Evolutionary conservation across 1,140 invertebrate species (phyloP).

Genomic region (Sycophaga agraensis): DNA sequence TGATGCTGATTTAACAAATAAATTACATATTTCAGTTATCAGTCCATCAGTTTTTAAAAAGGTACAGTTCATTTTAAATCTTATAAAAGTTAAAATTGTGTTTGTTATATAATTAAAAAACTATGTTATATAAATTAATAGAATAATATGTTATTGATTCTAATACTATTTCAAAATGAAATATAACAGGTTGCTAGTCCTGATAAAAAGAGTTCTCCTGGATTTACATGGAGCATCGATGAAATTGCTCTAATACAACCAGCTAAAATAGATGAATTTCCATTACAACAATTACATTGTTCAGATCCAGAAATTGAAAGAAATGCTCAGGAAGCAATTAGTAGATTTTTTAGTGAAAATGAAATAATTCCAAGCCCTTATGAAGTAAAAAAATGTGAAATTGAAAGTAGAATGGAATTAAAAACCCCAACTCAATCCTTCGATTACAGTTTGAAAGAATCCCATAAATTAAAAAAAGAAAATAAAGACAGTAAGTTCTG

Average conservation of each 20-base stretch:
- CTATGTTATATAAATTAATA: no score
- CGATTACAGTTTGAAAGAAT: constrained; percentile 24
- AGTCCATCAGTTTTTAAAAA: constrained; percentile 52
- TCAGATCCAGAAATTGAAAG: constrained; percentile 58
- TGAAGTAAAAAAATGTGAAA: constrained; percentile 35
- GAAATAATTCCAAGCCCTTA: constrained; percentile 60
- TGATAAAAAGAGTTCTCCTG: constrained; percentile 45
- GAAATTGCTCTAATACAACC: constrained; percentile 59
- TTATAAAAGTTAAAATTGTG: no score
- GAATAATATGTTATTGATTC: no score
- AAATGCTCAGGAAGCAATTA: constrained; percentile 59
- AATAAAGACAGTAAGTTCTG: constrained; percentile 43
- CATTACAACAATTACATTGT: constrained; percentile 54
- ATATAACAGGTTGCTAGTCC: constrained; percentile 33
- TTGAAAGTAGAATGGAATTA: constrained; percentile 27
- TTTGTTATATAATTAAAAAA: no score
- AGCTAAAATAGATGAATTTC: constrained; percentile 59
- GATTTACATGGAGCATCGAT: constrained; percentile 61
- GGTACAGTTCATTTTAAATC: constrained; percentile 31
- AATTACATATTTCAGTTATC: constrained; percentile 52
- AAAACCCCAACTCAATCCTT: constrained; percentile 28
- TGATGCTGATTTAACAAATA: constrained; percentile 49
- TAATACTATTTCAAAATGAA: not conserved
- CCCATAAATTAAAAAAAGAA: constrained; percentile 26
- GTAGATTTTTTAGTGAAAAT: constrained; percentile 58